Evolutionary conservation across 2,113 vertebrate genomes (phyloP).

Genomic region (Gallinago paraguaiae): DNA sequence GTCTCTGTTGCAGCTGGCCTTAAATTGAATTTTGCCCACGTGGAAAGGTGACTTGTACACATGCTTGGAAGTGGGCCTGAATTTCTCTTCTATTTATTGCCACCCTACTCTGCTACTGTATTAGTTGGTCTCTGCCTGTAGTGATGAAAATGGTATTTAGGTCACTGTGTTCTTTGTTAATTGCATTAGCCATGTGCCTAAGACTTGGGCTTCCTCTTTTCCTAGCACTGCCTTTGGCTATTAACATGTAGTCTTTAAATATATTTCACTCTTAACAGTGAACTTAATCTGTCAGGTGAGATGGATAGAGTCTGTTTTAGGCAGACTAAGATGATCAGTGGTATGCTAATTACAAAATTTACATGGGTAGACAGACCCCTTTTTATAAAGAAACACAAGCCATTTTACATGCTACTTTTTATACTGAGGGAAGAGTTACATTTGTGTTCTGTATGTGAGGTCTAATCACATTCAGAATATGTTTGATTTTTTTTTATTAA

Average conservation of each 20-base stretch:
- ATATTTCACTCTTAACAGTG: conserved; percentile 27
- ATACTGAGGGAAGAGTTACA: not conserved
- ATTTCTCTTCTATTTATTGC: not conserved
- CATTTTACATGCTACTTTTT: not conserved
- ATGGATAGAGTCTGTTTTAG: conserved; percentile 9
- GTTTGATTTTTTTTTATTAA: not conserved
- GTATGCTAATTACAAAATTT: conserved; percentile 4
- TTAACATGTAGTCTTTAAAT: conserved; percentile 33
- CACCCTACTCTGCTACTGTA: not conserved
- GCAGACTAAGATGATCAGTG: conserved; percentile 15
- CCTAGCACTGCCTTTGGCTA: conserved; percentile 19
- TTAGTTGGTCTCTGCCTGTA: not conserved
- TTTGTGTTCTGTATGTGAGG: not conserved
- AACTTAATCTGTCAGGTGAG: conserved; percentile 35
- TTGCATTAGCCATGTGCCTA: conserved; percentile 76
- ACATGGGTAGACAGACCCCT: not conserved
- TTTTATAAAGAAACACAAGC: not conserved
- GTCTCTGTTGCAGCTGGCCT: not conserved
- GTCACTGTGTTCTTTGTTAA: conserved; percentile 77
- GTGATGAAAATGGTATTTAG: conserved; percentile 39
- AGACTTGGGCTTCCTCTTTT: conserved; percentile 59
- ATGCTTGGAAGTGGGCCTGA: not conserved
- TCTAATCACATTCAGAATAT: not conserved
- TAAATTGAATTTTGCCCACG: not conserved
- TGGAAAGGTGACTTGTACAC: not conserved